Percentiles rank a stretch among this genome's conserved stretches.
Conservation (phyloP, 2,888 invertebrate genomes). For the Dryococelus australis region DNA sequence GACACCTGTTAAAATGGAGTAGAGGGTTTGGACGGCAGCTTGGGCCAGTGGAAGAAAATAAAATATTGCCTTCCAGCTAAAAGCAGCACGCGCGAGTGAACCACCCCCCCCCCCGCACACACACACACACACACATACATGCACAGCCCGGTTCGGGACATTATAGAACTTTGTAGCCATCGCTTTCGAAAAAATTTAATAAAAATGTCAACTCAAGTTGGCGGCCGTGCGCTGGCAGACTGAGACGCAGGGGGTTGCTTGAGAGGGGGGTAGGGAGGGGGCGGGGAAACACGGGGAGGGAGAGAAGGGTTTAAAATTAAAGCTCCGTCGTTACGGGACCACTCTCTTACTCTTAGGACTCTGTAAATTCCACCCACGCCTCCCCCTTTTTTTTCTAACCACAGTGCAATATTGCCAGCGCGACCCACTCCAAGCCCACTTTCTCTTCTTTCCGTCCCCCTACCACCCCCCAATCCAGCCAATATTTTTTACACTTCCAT, state of each 20-base stretch:
- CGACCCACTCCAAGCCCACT: background rate
- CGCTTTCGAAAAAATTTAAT: conserved; percentile 32
- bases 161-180: conserved; percentile 16
- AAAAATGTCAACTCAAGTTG: conserved; percentile 38
- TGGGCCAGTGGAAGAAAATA: conserved; percentile 22
- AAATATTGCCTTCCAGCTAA: conserved; percentile 19
- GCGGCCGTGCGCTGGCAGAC: conserved; percentile 22
- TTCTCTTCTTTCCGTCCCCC: background rate
- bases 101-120: background rate
- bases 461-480: background rate
- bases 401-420: background rate
- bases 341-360: conserved; percentile 2
- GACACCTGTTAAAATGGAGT: conserved; percentile 28
- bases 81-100: background rate
- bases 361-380: background rate
- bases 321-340: background rate
- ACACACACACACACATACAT: conserved; percentile 24
- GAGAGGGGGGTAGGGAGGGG: too few species aligned
- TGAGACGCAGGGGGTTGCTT: background rate
- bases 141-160: background rate
- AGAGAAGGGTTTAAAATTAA: conserved; percentile 16
- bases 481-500: background rate
- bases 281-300: background rate
- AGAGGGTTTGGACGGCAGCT: conserved; percentile 7
- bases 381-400: background rate